Percentiles rank a stretch among this genome's conserved stretches.
These are phyloP conservation scores for Camponotus floridanus DNA, from an alignment of 1,140 invertebrate species.

Conservation along the genomic window DNA sequence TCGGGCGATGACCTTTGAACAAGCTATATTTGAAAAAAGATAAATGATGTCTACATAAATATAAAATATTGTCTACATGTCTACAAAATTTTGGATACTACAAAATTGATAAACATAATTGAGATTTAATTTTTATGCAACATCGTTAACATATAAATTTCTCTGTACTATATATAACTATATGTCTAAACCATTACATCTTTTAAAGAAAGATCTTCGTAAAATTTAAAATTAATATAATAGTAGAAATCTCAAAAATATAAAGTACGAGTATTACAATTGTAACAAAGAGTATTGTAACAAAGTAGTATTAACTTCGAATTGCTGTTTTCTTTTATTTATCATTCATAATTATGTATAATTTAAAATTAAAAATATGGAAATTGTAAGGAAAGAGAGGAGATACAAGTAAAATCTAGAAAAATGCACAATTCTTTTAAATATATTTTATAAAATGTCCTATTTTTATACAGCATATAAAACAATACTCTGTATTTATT, in stretches of 20 bases:
- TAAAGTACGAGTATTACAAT: background rate
- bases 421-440: slow-evolving; percentile 77
- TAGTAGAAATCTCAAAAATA: no score
- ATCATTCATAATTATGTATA: background rate
- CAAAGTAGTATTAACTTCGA: background rate
- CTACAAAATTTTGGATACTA: background rate
- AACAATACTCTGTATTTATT: slow-evolving; percentile 86
- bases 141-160: background rate
- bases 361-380: background rate
- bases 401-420: slow-evolving; percentile 5
- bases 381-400: background rate
- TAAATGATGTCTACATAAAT: slow-evolving; percentile 24
- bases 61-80: background rate
- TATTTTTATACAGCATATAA: slow-evolving; percentile 87
- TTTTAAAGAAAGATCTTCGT: background rate
- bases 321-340: background rate
- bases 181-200: background rate
- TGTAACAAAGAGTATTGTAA: no score
- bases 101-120: background rate
- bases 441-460: slow-evolving; percentile 87
- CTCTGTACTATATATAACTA: background rate
- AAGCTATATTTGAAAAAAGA: slow-evolving; percentile 25
- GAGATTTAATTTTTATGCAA: background rate
- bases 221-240: background rate
- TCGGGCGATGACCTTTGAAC: slow-evolving; percentile 59